Evolutionary conservation across 2,888 invertebrate species (phyloP), one percentile per base, ranked within the genome.

Genomic region (Chymomyza procnemis): DNA sequence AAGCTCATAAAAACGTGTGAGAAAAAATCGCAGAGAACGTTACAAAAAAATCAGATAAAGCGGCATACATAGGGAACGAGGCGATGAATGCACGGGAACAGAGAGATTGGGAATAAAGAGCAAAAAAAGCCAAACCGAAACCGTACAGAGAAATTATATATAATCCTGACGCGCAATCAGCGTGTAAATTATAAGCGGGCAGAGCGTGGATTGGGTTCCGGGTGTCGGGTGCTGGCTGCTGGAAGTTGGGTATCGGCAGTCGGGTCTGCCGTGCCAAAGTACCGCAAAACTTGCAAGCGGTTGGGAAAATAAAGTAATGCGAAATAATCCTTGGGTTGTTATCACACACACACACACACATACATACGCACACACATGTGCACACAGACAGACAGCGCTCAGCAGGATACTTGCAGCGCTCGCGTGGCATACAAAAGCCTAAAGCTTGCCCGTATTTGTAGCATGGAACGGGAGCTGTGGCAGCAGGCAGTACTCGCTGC

Each of bases 281-380:
- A 83, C 83, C 81, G 80, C 83, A 85, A 76, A 82, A 82, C 81
- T 81, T 85, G 80, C 85, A 71, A 83, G 85, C 81, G 85, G 71
- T 83, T 83, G 79, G 75, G 79, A 85, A 85, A 82, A 85, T 82
- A 82, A 85, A 82, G 80, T 82, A 82, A 85, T 83, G 85, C 85
- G 80, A 85, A 85, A 82, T 85, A 85, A 83, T 83, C 83, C 83
- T 86, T 81, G 84, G 79, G 78, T 74, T 85, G 86, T 86, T 83
- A 83, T 83, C 83, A 81, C 74, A 81, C 77, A 83, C 77, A 80
- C 70, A 79, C 66, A 67, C 69, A 69, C 60, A 70, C 61, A 71
- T 59, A 63, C 61, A 66, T 47, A 58, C 52, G 56, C 22, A 52
- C 19, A 66, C 8, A 21, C 6, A 55, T n/a, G 16, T 4, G 16